Conservation (phyloP, 2,888 invertebrate genomes). For the Troglohyphantes excavatus region DNA sequence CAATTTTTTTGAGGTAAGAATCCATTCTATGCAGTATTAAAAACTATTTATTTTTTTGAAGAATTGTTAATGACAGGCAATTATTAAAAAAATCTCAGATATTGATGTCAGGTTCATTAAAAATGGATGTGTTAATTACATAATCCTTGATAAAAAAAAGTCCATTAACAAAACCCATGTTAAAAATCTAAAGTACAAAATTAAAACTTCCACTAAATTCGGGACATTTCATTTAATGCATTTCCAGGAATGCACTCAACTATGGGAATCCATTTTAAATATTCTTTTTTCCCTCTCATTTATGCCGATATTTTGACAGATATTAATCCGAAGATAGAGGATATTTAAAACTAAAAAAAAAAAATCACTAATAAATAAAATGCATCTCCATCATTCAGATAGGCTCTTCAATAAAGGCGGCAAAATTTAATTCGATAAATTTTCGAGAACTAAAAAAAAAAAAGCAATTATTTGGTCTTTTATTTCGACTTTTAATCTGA, state of each 20-base stretch:
- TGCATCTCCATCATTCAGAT: slow-evolving; percentile 2
- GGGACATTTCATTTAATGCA: slow-evolving; percentile 17
- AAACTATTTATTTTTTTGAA: too few species aligned
- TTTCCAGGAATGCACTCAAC: neutral
- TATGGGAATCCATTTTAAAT: neutral
- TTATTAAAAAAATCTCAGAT: too few species aligned
- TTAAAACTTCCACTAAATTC: neutral
- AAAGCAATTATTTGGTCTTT: neutral
- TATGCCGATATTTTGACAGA: slow-evolving; percentile 41
- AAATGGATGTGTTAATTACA: too few species aligned
- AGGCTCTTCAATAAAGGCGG: neutral
- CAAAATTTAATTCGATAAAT: slow-evolving; percentile 10
- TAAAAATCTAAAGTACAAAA: slow-evolving; percentile 34
- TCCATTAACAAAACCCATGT: neutral
- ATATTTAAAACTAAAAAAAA: slow-evolving; percentile 3
- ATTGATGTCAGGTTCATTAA: too few species aligned
- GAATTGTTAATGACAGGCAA: too few species aligned
- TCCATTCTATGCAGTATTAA: too few species aligned
- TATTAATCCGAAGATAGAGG: slow-evolving; percentile 16
- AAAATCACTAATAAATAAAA: slow-evolving; percentile 6
- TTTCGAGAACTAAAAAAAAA: slow-evolving; percentile 14
- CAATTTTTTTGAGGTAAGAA: too few species aligned
- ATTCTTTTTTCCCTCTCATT: neutral
- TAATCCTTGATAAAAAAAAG: too few species aligned
- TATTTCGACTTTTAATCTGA: neutral